These are phyloP conservation scores for Sorex maritimensis DNA, from an alignment of 2,797 vertebrate genomes.

Conservation along the genomic window DNA sequence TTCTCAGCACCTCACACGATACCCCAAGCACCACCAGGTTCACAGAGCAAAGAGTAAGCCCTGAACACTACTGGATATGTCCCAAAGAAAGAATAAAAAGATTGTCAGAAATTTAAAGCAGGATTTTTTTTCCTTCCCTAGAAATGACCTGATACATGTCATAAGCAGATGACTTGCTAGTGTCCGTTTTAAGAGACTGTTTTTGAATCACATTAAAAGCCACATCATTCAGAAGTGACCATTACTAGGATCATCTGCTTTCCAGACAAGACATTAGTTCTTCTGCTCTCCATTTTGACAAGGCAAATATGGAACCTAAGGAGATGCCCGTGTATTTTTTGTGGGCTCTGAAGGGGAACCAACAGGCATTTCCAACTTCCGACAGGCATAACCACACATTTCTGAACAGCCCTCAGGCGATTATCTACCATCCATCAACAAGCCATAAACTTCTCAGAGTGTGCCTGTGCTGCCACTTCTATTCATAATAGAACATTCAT, in stretches of 20 bases:
- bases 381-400: not conserved
- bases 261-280: not conserved
- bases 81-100: not conserved
- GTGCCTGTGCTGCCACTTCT: not conserved
- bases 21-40: too few relatives aligned
- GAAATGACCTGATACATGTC: not conserved
- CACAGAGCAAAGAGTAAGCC: not conserved
- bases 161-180: conserved; percentile 13
- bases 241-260: not conserved
- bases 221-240: not conserved
- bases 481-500: conserved; percentile 66
- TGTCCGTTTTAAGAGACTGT: conserved; percentile 3
- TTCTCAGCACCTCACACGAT: too few relatives aligned
- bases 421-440: conserved; percentile 32
- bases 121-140: not conserved
- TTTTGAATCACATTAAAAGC: not conserved
- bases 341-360: not conserved
- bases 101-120: conserved; percentile 5
- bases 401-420: conserved; percentile 1
- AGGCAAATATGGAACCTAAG: not conserved
- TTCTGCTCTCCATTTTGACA: not conserved
- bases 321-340: not conserved
- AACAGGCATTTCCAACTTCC: not conserved
- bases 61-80: not conserved
- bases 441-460: conserved; percentile 4